Percentiles rank a stretch among this genome's conserved stretches.
Conservation (phyloP, 2,888 invertebrate species). For the Eugnorisma glareosa region DNA sequence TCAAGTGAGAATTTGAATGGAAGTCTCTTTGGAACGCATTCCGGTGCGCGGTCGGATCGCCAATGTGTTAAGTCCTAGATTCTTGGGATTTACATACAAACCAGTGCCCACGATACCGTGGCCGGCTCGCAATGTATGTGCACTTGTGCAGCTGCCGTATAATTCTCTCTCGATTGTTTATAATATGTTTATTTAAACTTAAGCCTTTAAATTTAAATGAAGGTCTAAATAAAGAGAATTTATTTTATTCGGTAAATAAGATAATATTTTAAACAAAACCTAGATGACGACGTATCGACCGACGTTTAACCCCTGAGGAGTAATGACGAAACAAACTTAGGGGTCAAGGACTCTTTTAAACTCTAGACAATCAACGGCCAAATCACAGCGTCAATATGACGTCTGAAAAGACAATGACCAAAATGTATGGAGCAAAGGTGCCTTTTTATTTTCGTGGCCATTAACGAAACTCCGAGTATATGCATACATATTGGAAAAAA, state of each 20-base stretch:
- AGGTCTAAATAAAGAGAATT: not conserved
- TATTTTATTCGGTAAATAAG: not conserved
- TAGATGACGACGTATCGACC: not conserved
- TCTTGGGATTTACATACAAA: slow-evolving; percentile 57
- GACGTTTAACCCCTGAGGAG: not conserved
- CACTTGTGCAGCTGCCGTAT: slow-evolving; percentile 53
- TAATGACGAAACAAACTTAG: not conserved
- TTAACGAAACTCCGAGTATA: too few relatives aligned
- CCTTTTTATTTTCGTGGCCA: too few relatives aligned
- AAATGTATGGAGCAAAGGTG: not conserved
- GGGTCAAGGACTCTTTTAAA: not conserved
- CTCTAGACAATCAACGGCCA: not conserved
- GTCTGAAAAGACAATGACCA: not conserved
- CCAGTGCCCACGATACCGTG: slow-evolving; percentile 39
- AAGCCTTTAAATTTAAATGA: not conserved
- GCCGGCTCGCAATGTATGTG: slow-evolving; percentile 33
- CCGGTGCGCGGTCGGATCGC: slow-evolving; percentile 33
- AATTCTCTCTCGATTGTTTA: slow-evolving; percentile 47
- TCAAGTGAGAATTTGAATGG: slow-evolving; percentile 8
- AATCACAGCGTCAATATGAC: not conserved
- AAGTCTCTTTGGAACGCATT: slow-evolving; percentile 25
- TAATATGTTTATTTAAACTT: slow-evolving; percentile 39
- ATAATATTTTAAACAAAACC: not conserved
- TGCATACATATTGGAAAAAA: too few relatives aligned
- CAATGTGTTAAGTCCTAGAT: slow-evolving; percentile 60